Evolutionary conservation across 92 coral and sea anemone species (phyloP).

Genomic region (Paramuricea clavata): DNA sequence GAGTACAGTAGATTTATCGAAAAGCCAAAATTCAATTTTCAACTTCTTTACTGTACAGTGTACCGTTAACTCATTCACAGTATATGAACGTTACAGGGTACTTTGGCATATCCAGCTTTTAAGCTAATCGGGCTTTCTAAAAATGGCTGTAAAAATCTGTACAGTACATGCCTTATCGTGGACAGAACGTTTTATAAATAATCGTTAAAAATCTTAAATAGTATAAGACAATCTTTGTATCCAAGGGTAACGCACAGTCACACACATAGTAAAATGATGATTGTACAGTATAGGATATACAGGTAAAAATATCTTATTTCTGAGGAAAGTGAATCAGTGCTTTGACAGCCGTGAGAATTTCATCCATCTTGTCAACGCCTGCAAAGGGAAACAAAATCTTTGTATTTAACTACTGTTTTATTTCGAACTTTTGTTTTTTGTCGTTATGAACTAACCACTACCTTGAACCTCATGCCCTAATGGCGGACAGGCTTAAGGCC

Average conservation of each 20-base stretch:
- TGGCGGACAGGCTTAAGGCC: too few relatives aligned
- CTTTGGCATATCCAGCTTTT: background rate
- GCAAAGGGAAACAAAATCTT: slow-evolving; percentile 14
- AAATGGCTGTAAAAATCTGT: background rate
- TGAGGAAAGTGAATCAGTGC: slow-evolving; percentile 90
- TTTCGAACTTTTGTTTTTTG: too few relatives aligned
- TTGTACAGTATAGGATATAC: background rate
- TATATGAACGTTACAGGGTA: background rate
- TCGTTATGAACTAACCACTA: too few relatives aligned
- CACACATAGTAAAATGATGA: background rate
- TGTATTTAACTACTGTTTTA: too few relatives aligned
- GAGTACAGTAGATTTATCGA: too few relatives aligned
- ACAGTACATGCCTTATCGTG: too few relatives aligned
- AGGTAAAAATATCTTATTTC: slow-evolving; percentile 63
- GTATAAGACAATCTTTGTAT: background rate
- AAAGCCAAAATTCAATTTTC: too few relatives aligned
- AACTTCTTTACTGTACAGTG: too few relatives aligned
- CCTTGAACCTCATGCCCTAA: too few relatives aligned
- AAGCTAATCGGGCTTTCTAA: background rate
- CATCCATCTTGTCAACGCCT: slow-evolving; percentile 97
- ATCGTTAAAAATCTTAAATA: background rate
- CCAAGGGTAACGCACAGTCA: background rate
- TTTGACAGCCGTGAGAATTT: slow-evolving; percentile 90
- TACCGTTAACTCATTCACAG: background rate
- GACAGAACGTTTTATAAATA: too few relatives aligned